Evolutionary conservation across 1,140 invertebrate species (phyloP).

Genomic region (Ditylenchus dipsaci): DNA sequence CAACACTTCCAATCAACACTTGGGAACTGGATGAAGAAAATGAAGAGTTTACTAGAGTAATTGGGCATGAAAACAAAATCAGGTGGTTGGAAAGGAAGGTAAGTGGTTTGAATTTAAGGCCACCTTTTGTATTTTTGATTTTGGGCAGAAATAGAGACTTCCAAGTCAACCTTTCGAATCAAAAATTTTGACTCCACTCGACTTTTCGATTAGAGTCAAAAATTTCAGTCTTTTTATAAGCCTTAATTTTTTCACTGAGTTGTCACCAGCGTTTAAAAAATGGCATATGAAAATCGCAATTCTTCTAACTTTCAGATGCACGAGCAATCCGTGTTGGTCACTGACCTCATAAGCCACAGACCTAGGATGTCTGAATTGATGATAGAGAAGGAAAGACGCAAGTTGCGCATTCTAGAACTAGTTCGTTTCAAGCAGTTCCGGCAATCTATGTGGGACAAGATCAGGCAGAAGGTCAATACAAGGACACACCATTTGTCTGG

Average conservation of each 20-base stretch:
- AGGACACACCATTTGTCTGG: not conserved
- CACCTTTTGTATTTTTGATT: not conserved
- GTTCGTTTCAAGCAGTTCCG: slow-evolving; percentile 54
- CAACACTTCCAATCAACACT: not conserved
- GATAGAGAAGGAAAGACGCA: slow-evolving; percentile 48
- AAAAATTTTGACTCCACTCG: slow-evolving; percentile 1
- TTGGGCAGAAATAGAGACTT: not conserved
- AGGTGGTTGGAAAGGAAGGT: slow-evolving; percentile 45
- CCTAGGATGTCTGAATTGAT: slow-evolving; percentile 36
- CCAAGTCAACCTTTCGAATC: not conserved
- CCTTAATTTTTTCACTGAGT: too few relatives aligned
- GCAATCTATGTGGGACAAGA: slow-evolving; percentile 46
- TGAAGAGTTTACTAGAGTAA: slow-evolving; percentile 25
- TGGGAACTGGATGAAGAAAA: slow-evolving; percentile 9
- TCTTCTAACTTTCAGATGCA: too few relatives aligned
- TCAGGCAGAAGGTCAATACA: slow-evolving; percentile 27
- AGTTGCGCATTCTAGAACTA: slow-evolving; percentile 49
- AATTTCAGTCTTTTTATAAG: too few relatives aligned
- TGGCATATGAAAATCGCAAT: too few relatives aligned
- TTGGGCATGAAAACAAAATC: slow-evolving; percentile 35
- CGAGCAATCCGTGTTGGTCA: slow-evolving; percentile 47
- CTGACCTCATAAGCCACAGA: slow-evolving; percentile 38
- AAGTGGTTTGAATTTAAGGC: not conserved
- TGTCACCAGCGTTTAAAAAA: too few relatives aligned
- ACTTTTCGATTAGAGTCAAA: too few relatives aligned